Evolutionary conservation across 1,140 invertebrate species (phyloP), one percentile per base, ranked within the genome.

Genomic region (Prorops nasuta): DNA sequence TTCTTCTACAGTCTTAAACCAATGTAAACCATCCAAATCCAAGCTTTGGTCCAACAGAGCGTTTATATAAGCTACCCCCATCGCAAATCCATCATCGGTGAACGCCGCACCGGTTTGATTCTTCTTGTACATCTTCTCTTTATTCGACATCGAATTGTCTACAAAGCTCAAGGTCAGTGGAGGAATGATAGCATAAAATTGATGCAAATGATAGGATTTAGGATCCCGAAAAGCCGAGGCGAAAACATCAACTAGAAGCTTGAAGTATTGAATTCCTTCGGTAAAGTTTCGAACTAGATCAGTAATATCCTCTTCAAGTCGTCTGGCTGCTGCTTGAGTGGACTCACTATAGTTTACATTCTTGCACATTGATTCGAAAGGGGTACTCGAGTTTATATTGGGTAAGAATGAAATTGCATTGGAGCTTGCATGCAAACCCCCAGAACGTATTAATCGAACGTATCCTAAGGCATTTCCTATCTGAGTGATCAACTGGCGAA

Each of bases 381-480:
- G 76, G 19, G 85, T 76, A 22, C 86, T 81, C 38, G 85, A 81
- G 50, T 92, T 87, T 0, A 94, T 81, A 69, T 90, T 86, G 2
- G 95, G 92, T 48, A 98, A 81, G 74, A 96, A 98, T 3, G 89
- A 84, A 19, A 92, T 91, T 1, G 93, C 91, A 69, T 92, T 90
- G 1, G 92, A 90, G 61, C 92, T 92, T 51, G 91, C 95, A 68
- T 97, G 90, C 8, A 96, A 81, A 10, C 93, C 92, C 3, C 96
- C 97, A 3, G 95, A 96, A 50, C 93, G 83, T 38, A 99, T 90
- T 72, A 98, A 86, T 28, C 97, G 81, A 1, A 99, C 91, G 71
- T 97, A 98, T 6, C 96, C 96, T 79, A 99, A 86, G 1, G 94
- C 92, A 79, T 98, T 98, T 10, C 96, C 95, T 61, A 98, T 96